Evolutionary conservation across 2,113 vertebrate species (phyloP).

Genomic region (Echinops telfairi): DNA sequence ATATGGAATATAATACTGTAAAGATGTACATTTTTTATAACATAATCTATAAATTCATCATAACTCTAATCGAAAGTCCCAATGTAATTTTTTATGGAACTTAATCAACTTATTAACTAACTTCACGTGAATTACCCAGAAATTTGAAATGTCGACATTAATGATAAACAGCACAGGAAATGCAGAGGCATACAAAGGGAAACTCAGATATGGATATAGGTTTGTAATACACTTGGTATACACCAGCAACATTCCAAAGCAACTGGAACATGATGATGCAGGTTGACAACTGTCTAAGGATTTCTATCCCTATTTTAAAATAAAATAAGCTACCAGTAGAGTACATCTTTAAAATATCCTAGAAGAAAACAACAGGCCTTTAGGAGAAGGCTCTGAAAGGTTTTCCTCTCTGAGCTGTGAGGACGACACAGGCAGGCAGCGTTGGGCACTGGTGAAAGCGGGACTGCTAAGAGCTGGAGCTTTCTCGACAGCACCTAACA

Average conservation of each 20-base stretch:
- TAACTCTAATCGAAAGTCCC: constrained; percentile 31
- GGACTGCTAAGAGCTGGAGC: too few relatives aligned
- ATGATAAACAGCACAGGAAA: not conserved
- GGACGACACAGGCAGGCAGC: too few relatives aligned
- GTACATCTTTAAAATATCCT: not conserved
- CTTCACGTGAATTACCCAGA: not conserved
- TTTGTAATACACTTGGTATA: not conserved
- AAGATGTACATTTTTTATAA: constrained; percentile 7
- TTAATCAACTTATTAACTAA: constrained; percentile 6
- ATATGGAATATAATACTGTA: not conserved
- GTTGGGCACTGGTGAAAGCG: too few relatives aligned
- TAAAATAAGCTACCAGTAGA: constrained; percentile 14
- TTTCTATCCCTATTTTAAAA: not conserved
- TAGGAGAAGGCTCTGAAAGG: not conserved
- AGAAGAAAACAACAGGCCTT: constrained; percentile 18
- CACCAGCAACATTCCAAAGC: not conserved
- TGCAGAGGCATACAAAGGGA: not conserved
- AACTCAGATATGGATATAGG: not conserved
- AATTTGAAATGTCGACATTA: not conserved
- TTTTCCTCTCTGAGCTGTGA: not conserved
- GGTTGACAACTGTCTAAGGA: not conserved
- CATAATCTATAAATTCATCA: constrained; percentile 4
- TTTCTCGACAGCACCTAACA: too few relatives aligned
- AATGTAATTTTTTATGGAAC: not conserved
- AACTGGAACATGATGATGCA: not conserved